A percentile compares a stretch with the other conserved stretches of the same genome.
Evolutionary conservation across 2,113 vertebrate genomes (phyloP).

Genomic region (Rynchops niger): DNA sequence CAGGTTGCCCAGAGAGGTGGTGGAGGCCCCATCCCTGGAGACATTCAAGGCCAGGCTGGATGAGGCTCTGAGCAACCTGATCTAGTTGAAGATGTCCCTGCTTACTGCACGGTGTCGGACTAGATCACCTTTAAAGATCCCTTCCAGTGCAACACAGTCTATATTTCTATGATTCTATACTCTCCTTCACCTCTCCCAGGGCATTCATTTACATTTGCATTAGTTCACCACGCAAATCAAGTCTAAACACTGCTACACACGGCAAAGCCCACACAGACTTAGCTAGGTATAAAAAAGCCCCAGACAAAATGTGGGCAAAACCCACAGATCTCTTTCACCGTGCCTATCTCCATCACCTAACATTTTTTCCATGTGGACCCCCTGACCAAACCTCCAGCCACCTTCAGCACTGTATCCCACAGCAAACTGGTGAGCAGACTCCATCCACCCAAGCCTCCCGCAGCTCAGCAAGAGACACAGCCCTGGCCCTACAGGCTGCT

Average conservation of each 20-base stretch:
- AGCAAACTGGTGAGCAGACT: background rate
- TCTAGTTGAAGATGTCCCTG: no score
- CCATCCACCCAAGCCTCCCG: background rate
- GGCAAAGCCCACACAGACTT: background rate
- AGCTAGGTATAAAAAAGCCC: background rate
- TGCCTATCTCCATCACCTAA: background rate
- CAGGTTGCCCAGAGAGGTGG: no score
- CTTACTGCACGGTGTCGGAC: no score
- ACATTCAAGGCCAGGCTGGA: no score
- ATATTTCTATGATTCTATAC: background rate
- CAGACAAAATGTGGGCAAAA: background rate
- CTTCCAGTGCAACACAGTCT: no score
- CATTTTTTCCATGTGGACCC: rapidly evolving
- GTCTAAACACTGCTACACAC: background rate
- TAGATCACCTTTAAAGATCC: no score
- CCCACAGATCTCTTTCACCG: background rate
- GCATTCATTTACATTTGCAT: background rate
- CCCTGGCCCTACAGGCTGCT: no score
- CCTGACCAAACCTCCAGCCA: background rate
- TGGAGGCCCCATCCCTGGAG: no score
- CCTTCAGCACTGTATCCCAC: background rate
- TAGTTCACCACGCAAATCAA: background rate
- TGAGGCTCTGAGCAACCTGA: no score
- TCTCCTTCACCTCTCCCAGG: background rate
- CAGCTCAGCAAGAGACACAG: background rate